phyloP scores from a whole-genome alignment of 2,113 vertebrate species.

The Hyperopisus bebe region DNA sequence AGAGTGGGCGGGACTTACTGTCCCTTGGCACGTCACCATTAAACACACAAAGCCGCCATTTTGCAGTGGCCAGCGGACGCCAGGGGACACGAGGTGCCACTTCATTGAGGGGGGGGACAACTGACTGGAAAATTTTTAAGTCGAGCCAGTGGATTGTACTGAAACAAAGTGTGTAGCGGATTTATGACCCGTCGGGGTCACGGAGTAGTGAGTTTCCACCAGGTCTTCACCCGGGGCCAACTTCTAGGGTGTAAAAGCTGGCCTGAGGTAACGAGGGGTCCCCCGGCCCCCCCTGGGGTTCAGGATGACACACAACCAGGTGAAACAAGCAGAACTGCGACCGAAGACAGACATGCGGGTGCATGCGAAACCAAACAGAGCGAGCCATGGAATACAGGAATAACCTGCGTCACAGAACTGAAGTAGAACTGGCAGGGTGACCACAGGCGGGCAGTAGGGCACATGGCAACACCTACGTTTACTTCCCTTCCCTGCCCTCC shows the following conservation, averaged over 20 bases:
- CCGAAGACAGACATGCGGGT: not conserved
- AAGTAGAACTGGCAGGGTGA: not conserved
- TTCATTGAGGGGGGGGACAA: not conserved
- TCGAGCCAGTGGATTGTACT: conserved; percentile 21
- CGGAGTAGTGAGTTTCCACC: conserved; percentile 44
- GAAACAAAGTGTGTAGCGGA: conserved; percentile 45
- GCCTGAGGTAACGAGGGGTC: not conserved
- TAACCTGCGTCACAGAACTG: not conserved
- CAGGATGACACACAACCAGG: not conserved
- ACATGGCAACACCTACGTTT: not conserved
- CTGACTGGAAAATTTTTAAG: not conserved
- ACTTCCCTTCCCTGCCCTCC: not conserved
- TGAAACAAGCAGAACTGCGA: not conserved
- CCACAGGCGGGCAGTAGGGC: not conserved
- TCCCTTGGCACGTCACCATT: conserved; percentile 49
- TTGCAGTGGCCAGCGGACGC: not conserved
- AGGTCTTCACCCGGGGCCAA: not conserved
- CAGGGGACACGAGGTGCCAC: not conserved
- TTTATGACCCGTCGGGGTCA: conserved; percentile 57
- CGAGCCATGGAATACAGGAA: conserved; percentile 12
- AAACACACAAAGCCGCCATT: conserved; percentile 52
- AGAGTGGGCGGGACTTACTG: conserved; percentile 39
- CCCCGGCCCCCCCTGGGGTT: not conserved
- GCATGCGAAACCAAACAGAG: conserved; percentile 9
- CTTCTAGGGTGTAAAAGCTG: not conserved